A percentile compares a stretch with the other conserved stretches of the same genome.
Conservation (phyloP, 2,113 vertebrate species). For the Pollachius pollachius region DNA sequence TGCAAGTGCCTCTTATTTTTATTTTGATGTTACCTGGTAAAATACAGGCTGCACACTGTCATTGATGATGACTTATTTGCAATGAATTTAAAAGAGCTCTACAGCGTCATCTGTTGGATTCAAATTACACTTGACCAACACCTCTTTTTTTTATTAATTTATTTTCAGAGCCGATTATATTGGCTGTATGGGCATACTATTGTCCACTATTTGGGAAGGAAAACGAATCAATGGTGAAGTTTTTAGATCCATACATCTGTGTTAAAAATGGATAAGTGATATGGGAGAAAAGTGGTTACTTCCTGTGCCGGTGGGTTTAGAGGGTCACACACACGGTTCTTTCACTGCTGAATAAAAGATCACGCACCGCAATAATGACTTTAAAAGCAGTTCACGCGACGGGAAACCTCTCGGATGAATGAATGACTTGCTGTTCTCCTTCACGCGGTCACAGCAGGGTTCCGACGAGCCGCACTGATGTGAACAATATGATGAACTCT, state of each 20-base stretch:
- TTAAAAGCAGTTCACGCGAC: constrained; percentile 35
- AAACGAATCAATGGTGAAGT: no score
- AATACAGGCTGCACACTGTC: no score
- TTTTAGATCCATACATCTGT: no score
- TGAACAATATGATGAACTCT: constrained; percentile 38
- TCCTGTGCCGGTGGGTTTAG: not conserved
- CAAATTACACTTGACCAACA: not conserved
- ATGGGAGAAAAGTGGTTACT: not conserved
- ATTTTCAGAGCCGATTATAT: not conserved
- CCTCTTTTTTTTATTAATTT: not conserved
- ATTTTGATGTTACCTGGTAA: no score
- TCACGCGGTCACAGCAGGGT: constrained; percentile 43
- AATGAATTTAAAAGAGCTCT: constrained; percentile 4
- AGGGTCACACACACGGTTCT: constrained; percentile 42
- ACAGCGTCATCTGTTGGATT: constrained; percentile 56
- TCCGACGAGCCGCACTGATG: constrained; percentile 36
- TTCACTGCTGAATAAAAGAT: constrained; percentile 14
- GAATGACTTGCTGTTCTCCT: constrained; percentile 48
- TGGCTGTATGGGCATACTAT: no score
- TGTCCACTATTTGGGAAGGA: no score
- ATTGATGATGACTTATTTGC: no score
- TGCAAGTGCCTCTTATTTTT: no score
- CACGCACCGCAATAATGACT: constrained; percentile 16
- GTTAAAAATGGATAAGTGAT: not conserved
- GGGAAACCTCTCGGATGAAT: constrained; percentile 33